Conservation (phyloP, 2,888 invertebrate species). For the Cerastis leucographa region DNA sequence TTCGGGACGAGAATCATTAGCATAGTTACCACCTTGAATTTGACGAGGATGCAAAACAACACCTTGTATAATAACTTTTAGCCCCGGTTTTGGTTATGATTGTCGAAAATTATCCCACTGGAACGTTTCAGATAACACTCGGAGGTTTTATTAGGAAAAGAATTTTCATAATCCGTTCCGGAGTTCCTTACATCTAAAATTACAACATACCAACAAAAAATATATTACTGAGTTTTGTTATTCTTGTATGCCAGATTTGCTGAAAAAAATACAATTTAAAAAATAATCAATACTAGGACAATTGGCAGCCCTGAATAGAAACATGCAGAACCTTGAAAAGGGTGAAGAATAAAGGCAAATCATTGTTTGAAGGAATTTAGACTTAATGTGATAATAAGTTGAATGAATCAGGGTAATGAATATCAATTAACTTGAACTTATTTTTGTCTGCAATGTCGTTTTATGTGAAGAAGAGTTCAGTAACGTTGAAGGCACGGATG, state of each 20-base stretch:
- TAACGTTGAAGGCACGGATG: too few relatives aligned
- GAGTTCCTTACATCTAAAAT: background rate
- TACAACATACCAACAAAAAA: background rate
- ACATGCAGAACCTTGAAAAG: slow-evolving; percentile 46
- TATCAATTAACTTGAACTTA: background rate
- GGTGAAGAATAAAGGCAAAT: slow-evolving; percentile 61
- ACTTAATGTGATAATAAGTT: slow-evolving; percentile 16
- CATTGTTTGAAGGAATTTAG: slow-evolving; percentile 43
- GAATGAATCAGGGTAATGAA: slow-evolving; percentile 2
- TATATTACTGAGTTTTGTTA: background rate
- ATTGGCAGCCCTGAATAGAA: slow-evolving; percentile 34
- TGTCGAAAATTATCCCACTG: background rate
- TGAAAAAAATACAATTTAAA: background rate
- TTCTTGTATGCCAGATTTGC: background rate
- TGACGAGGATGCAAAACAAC: too few relatives aligned
- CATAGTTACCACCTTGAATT: too few relatives aligned
- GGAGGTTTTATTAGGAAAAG: background rate
- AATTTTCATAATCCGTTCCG: background rate
- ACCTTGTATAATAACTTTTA: too few relatives aligned
- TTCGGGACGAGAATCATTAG: too few relatives aligned
- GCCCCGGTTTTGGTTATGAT: too few relatives aligned
- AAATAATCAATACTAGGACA: background rate
- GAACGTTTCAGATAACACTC: background rate
- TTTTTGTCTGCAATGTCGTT: background rate
- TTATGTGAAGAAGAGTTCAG: background rate